These are phyloP conservation scores for Ditula angustiorana DNA, from an alignment of 2,888 invertebrate genomes.

Conservation along the genomic window DNA sequence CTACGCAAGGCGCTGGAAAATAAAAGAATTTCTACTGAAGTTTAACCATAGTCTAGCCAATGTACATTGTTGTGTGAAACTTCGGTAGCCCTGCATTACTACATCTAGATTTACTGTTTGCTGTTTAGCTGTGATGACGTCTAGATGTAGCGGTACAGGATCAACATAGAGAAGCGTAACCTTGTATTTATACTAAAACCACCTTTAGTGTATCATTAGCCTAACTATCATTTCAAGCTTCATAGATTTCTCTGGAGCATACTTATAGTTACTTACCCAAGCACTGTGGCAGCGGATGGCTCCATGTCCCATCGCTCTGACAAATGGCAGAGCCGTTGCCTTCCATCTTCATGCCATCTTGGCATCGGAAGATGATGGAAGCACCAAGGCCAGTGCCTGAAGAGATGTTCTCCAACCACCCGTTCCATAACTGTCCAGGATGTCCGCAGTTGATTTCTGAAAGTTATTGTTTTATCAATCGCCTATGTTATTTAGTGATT, in stretches of 20 bases:
- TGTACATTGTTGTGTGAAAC: too few species aligned
- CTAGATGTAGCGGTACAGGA: too few species aligned
- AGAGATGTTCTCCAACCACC: constrained; percentile 96
- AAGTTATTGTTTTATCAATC: too few species aligned
- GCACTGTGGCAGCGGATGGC: constrained; percentile 96
- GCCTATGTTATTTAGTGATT: too few species aligned
- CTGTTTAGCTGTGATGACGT: too few species aligned
- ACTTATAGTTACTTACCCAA: constrained; percentile 84
- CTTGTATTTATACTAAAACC: too few species aligned
- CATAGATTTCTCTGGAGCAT: background rate
- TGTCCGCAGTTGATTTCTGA: constrained; percentile 98
- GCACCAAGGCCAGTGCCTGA: constrained; percentile 96
- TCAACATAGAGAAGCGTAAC: too few species aligned
- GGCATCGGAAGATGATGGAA: constrained; percentile 96
- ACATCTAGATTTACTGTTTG: too few species aligned
- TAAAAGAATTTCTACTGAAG: background rate
- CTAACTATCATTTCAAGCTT: too few species aligned
- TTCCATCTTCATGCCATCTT: constrained; percentile 95
- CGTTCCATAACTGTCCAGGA: constrained; percentile 97
- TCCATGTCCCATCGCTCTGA: constrained; percentile 97
- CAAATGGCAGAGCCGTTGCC: constrained; percentile 96
- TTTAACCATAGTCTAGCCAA: too few species aligned
- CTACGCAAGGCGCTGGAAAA: constrained; percentile 94
- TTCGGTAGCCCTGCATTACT: too few species aligned
- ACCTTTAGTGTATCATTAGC: background rate